These are phyloP conservation scores for Thomomys bottae DNA, from an alignment of 2,113 vertebrate species.

Conservation along the genomic window DNA sequence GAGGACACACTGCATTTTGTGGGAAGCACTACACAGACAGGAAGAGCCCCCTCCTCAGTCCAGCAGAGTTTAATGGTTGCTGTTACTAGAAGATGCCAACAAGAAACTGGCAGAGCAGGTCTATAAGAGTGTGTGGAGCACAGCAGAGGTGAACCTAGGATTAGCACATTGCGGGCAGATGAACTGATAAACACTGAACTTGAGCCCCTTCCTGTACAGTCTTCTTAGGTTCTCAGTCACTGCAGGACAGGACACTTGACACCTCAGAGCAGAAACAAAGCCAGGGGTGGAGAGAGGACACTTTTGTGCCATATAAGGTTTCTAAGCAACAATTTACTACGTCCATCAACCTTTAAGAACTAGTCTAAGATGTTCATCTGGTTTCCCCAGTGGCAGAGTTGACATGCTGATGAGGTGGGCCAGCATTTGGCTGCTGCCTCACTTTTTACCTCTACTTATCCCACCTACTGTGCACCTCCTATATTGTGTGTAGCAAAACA, in stretches of 20 bases:
- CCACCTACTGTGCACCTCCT: not conserved
- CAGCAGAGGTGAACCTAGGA: not conserved
- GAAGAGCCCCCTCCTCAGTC: not conserved
- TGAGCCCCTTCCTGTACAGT: not conserved
- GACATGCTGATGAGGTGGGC: not conserved
- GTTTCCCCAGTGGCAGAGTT: not conserved
- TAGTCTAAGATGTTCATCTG: not conserved
- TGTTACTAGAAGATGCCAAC: not conserved
- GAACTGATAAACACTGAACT: not conserved
- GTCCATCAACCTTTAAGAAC: slow-evolving; percentile 50
- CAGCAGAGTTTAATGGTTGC: not conserved
- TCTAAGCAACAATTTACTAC: slow-evolving; percentile 55
- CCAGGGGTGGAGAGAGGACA: not conserved
- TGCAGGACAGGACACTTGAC: slow-evolving; percentile 23
- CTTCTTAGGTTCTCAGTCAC: not conserved
- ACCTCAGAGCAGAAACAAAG: slow-evolving; percentile 19
- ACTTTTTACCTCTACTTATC: not conserved
- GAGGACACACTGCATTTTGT: not conserved
- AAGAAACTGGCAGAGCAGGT: slow-evolving; percentile 41
- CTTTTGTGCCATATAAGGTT: slow-evolving; percentile 50
- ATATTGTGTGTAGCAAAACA: not conserved
- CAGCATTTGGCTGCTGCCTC: not conserved
- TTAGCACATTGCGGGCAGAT: not conserved
- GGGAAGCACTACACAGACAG: not conserved
- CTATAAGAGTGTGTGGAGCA: not conserved